Base-by-base conservation (phyloP, 2,797 vertebrate species). In the Muscicapa comitata region DNA sequence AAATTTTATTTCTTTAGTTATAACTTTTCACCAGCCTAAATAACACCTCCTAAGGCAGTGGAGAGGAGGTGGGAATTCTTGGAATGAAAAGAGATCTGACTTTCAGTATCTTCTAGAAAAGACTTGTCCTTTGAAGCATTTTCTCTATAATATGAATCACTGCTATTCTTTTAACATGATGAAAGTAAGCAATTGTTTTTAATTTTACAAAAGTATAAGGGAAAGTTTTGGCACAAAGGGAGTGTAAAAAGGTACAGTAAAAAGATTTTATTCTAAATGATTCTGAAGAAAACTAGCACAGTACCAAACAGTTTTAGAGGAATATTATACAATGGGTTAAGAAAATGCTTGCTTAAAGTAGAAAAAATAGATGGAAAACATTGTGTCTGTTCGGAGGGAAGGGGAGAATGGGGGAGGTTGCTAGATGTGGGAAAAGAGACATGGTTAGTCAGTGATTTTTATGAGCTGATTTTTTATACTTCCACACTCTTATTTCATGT, bases 181-280 rank as follows among this genome's bases (percentile, higher is more conserved):
- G 38, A 91, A 94, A 94, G 55, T 28, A 88, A 88, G 13, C 45
- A 4, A 73, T 57, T 76, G 19, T 4, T 77, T 90, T 92, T 93
- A 70, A 38, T 88, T 61, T 81, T 75, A 37, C 19, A 78, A 47
- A 76, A 15, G 11, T 4, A 14, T 61, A 65, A 82, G 62, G 50
- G 25, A 33, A 90, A 83, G 2, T 4, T 59, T 91, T 70, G 50
- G 19, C 35, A 68, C 45, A 80, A 88, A 86, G 13, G 17, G 20
- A 75, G 5, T 21, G 4, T n/a, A 62, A 91, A 75, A 78, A 73
- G 21, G 11, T 73, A 31, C 11, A 57, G 4, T 13, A 62, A 43
- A 78, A 83, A 70, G 10, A 10, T 70, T 91, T 72, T 55, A 6
- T 85, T 81, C 23, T 53, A 82, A 92, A 71, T 1, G 73, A 23